phyloP scores from a whole-genome alignment of 2,888 invertebrate species.

The Oxycera nigricornis region DNA sequence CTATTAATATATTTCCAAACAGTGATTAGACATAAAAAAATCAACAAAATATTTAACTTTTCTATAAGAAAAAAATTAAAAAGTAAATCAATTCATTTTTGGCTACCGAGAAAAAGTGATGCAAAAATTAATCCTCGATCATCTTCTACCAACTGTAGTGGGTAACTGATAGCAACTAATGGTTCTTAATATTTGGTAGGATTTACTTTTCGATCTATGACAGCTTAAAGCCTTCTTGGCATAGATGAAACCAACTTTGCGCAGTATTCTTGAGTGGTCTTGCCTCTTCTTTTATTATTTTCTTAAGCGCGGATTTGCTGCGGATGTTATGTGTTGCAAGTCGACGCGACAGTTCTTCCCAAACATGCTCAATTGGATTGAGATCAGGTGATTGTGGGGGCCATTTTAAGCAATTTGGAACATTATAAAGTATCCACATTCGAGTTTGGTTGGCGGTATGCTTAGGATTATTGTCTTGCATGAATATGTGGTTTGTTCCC shows the following conservation, averaged over 20 bases:
- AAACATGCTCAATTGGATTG: not conserved
- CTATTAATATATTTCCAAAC: too few relatives aligned
- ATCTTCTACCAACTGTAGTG: too few relatives aligned
- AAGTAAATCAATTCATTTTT: too few relatives aligned
- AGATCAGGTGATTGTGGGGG: not conserved
- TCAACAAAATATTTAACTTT: too few relatives aligned
- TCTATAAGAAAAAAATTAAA: too few relatives aligned
- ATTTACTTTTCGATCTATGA: too few relatives aligned
- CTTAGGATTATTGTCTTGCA: not conserved
- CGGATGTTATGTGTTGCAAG: not conserved
- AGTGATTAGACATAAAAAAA: too few relatives aligned
- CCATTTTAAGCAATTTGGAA: not conserved
- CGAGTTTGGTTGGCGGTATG: not conserved
- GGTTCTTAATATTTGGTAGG: too few relatives aligned
- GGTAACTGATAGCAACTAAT: too few relatives aligned
- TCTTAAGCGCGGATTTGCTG: not conserved
- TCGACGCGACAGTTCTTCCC: not conserved
- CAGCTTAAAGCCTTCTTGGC: too few relatives aligned
- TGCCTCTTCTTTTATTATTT: not conserved
- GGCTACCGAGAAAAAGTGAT: too few relatives aligned
- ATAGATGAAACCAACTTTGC: not conserved
- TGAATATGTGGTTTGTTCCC: not conserved
- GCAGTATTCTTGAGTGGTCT: not conserved
- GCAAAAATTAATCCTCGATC: too few relatives aligned
- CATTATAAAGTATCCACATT: not conserved